phyloP scores from a whole-genome alignment of 1,140 invertebrate species.

The Bombus impatiens region DNA sequence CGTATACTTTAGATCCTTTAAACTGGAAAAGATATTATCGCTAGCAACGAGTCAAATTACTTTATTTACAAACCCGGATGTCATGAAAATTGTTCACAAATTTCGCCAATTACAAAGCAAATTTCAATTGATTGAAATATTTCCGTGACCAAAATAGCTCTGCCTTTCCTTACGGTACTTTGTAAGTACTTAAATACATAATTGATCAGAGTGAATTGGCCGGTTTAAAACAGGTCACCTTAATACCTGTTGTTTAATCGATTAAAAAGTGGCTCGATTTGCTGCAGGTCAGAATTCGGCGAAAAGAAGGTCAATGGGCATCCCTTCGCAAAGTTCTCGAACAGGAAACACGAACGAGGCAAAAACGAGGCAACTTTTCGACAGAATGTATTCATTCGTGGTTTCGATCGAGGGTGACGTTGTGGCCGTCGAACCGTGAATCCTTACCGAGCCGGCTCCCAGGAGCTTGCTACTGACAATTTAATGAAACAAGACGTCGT shows the following conservation, averaged over 20 bases:
- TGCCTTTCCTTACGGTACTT: neutral
- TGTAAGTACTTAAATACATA: neutral
- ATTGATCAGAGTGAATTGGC: neutral
- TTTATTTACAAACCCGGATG: too few species aligned
- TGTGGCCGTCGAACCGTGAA: constrained; percentile 61
- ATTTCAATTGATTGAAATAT: too few species aligned
- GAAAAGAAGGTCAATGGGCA: constrained; percentile 5
- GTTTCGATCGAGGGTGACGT: constrained; percentile 50
- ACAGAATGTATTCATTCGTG: constrained; percentile 9
- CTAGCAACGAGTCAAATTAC: too few species aligned
- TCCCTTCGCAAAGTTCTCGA: neutral
- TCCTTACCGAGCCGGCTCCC: constrained; percentile 60
- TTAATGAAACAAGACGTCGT: constrained; percentile 65
- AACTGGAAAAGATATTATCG: too few species aligned
- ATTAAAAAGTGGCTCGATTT: neutral
- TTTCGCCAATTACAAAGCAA: too few species aligned
- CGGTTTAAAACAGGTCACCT: neutral
- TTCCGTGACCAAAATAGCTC: too few species aligned
- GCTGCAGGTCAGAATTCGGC: neutral
- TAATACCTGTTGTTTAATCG: neutral
- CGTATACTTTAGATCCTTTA: too few species aligned
- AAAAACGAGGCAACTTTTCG: constrained; percentile 11
- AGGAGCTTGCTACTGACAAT: constrained; percentile 45
- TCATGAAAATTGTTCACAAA: too few species aligned
- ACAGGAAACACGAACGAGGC: neutral